Base-by-base conservation (phyloP, 2,113 vertebrate genomes). In the Alosa alosa region DNA sequence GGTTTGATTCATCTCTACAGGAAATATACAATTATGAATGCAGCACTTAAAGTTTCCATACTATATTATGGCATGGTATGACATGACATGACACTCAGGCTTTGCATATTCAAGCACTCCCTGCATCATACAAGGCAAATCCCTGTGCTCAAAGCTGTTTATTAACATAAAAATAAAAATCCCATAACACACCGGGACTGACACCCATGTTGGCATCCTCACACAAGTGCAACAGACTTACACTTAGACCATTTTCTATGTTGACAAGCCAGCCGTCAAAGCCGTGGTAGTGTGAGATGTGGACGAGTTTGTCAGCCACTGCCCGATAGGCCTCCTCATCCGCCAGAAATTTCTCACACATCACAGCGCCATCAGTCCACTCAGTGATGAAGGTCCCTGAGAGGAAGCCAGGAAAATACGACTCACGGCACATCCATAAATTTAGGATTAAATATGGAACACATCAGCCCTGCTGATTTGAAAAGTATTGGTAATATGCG, bases 181-280 rank as follows among this genome's bases (percentile, higher is more conserved):
- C 10, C 36, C 31, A 31, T 36, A 75, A 75, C 68, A 75, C 25
- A 39, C 39, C 13, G 25, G 13, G 25, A 36, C 31, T 75, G 68
- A 15, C 17, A 25, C 4, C 39, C 49, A 22, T 39, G 68, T 31
- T 9, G 46, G 15, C 55, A 20, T 25, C 1, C 7, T 13, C 72
- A 78, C 72, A 17, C 31, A 39, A 39, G 36, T 39, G 72, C 72
- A 39, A 0, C 72, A 78, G 0, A 91, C 98, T 98, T 89, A 99
- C 98, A 1, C 95, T 97, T 89, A 99, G 94, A 0, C 11, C 0
- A 89, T 99, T 99, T 93, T 99, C 98, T 0, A 99, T 96, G 93
- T 99, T 99, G 84, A 99, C 44, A 46, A 99, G 95, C 98, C 98
- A 99, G 86, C 98, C 98, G 0, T 99, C 98, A 0, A 99, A 99